These are phyloP conservation scores for Pleuronectes platessa DNA, from an alignment of 2,113 vertebrate genomes.

Conservation along the genomic window DNA sequence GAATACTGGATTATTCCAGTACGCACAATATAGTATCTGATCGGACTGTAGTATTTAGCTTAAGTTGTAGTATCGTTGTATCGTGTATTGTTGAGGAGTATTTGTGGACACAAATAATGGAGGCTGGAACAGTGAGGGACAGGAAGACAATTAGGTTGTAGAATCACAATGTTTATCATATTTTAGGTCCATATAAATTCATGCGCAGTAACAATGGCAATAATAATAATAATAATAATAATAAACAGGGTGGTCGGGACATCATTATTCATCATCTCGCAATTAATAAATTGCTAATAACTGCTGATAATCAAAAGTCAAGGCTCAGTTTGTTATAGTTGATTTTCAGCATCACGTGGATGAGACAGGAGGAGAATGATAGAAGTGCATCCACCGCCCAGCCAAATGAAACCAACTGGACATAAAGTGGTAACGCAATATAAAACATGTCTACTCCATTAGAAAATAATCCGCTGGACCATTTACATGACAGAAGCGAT, in stretches of 20 bases:
- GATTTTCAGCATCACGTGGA: constrained; percentile 39
- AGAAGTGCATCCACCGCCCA: constrained; percentile 45
- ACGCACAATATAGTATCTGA: too few relatives aligned
- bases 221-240: constrained; percentile 64
- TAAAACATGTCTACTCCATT: constrained; percentile 56
- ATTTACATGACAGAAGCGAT: constrained; percentile 30
- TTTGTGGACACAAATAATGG: not conserved
- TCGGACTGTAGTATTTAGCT: too few relatives aligned
- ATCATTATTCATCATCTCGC: constrained; percentile 3
- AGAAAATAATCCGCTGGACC: constrained; percentile 47
- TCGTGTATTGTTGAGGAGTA: too few relatives aligned
- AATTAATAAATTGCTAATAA: constrained; percentile 10
- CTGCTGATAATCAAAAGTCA: constrained; percentile 24
- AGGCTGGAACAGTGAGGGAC: constrained; percentile 6
- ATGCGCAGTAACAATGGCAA: constrained; percentile 80
- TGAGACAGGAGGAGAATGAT: constrained; percentile 29
- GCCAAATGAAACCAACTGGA: constrained; percentile 50
- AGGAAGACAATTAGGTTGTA: constrained; percentile 51
- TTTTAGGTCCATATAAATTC: constrained; percentile 81
- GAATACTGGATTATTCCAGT: too few relatives aligned
- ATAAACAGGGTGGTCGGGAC: constrained; percentile 31
- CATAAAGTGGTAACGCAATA: constrained; percentile 59
- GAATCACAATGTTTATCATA: constrained; percentile 82
- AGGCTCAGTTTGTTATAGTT: constrained; percentile 50
- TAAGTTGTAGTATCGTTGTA: too few relatives aligned